Base-by-base conservation (phyloP, 2,113 vertebrate species). In the Sylvia atricapilla region DNA sequence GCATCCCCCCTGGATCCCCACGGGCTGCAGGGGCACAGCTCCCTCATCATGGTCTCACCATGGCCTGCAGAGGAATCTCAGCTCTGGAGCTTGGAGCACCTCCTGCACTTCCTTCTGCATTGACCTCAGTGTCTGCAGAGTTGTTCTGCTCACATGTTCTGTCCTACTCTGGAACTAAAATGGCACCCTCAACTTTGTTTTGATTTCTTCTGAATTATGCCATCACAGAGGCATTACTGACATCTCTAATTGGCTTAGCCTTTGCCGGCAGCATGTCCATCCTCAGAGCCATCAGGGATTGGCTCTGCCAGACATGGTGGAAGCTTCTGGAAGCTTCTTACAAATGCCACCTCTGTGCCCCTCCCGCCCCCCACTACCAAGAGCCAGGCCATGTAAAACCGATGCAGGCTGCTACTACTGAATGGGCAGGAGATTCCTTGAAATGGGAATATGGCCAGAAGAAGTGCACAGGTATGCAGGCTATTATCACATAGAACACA, bases 11-110 rank as follows among this genome's bases (percentile, higher is more conserved):
- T 22, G 53, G n/a, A 23, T 27, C 22, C 2, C 30, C 53, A 23
- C 0, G 30, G 44, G 24, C 23, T 49, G 35, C 23, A 58, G 43
- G 18, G 28, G 22, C 30, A 59, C 64, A 59, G 44, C 53, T 70
- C 11, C 24, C 0, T 49, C 35, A 30, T 24, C 19, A 24, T 3
- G 11, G 35, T 1, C 30, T 9, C 35, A 69, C 30, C 19, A 60
- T 0, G 0, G 30, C 7, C 35, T 50, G 64, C 66, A 60, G 31
- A 12, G 35, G 55, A 70, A 50, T 20, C 7, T 30, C 5, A 0
- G 12, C 66, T 50, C 35, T 2, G 6, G 12, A 0, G 3, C 20
- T 3, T 70, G 44, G 7, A 35, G 2, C 37, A 43, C 10, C 37
- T 60, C 46, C 24, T 50, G 1, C 9, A 7, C 2, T 31, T 70